Percentiles rank a stretch among this genome's conserved stretches.
phyloP scores from a whole-genome alignment of 2,888 invertebrate genomes.

The Branchipolynoe longqiensis region DNA sequence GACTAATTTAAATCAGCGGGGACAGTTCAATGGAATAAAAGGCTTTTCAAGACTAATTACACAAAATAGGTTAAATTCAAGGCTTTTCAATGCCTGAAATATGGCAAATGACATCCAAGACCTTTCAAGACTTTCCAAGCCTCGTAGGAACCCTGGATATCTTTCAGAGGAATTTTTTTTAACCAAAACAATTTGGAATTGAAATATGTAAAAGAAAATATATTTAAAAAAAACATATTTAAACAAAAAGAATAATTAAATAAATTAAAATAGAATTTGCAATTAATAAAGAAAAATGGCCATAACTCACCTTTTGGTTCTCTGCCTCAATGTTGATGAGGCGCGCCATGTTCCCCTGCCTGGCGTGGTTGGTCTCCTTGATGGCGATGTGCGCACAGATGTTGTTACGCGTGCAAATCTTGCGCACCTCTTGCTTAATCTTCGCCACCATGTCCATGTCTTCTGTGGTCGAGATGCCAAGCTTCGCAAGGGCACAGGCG shows the following conservation, averaged over 20 bases:
- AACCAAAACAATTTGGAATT: too few relatives aligned
- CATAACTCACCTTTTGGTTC: conserved; percentile 18
- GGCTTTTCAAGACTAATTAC: too few relatives aligned
- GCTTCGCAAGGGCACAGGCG: conserved; percentile 73
- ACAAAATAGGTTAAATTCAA: too few relatives aligned
- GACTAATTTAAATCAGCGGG: too few relatives aligned
- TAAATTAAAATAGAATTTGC: background rate
- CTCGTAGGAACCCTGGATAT: too few relatives aligned
- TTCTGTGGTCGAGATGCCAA: conserved; percentile 78
- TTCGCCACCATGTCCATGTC: conserved; percentile 81
- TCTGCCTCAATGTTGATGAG: conserved; percentile 71
- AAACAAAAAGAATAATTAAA: background rate
- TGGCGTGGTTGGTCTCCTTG: conserved; percentile 75
- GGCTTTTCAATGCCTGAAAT: too few relatives aligned
- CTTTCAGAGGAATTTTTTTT: too few relatives aligned
- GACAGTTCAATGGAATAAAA: too few relatives aligned
- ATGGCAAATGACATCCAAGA: too few relatives aligned
- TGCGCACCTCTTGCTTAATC: conserved; percentile 80
- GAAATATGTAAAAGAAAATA: background rate
- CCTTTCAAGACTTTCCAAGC: too few relatives aligned
- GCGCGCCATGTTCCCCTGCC: conserved; percentile 72
- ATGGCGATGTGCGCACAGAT: conserved; percentile 77
- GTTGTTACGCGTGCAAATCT: conserved; percentile 77
- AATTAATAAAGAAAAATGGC: background rate
- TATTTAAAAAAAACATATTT: background rate